Conservation (phyloP, 2,888 invertebrate genomes). For the Tortricodes alternella region DNA sequence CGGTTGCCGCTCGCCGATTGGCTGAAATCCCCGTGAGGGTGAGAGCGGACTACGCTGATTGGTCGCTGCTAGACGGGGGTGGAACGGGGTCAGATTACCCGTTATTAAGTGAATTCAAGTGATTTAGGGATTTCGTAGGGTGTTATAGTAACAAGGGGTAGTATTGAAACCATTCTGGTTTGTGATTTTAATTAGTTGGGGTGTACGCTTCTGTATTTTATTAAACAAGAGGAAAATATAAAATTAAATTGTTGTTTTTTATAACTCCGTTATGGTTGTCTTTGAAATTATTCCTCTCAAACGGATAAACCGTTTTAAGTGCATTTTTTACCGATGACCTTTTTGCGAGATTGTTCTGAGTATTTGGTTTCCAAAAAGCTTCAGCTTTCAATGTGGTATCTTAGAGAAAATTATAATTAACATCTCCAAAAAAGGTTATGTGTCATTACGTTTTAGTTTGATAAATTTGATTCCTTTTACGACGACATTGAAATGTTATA, state of each 20-base stretch:
- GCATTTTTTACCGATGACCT: too few relatives aligned
- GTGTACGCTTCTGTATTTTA: not conserved
- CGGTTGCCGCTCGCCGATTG: constrained; percentile 47
- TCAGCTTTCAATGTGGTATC: too few relatives aligned
- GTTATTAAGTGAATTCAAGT: constrained; percentile 61
- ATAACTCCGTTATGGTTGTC: too few relatives aligned
- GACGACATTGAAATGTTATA: too few relatives aligned
- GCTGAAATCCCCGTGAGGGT: constrained; percentile 54
- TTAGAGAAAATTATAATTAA: not conserved
- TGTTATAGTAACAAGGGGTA: constrained; percentile 33
- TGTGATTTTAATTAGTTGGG: constrained; percentile 30
- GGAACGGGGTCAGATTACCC: constrained; percentile 57
- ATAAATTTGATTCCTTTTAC: too few relatives aligned
- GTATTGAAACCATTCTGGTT: constrained; percentile 38
- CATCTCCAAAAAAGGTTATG: not conserved
- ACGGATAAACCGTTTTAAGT: too few relatives aligned
- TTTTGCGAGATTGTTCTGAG: not conserved
- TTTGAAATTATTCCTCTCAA: too few relatives aligned
- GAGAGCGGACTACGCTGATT: constrained; percentile 51
- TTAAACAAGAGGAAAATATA: too few relatives aligned
- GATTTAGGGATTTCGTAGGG: constrained; percentile 61
- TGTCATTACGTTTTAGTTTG: too few relatives aligned
- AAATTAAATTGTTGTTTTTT: too few relatives aligned
- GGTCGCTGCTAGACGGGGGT: constrained; percentile 55
- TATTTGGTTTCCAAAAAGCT: too few relatives aligned